Conservation (phyloP, 2,888 invertebrate genomes). For the Noctua janthina region DNA sequence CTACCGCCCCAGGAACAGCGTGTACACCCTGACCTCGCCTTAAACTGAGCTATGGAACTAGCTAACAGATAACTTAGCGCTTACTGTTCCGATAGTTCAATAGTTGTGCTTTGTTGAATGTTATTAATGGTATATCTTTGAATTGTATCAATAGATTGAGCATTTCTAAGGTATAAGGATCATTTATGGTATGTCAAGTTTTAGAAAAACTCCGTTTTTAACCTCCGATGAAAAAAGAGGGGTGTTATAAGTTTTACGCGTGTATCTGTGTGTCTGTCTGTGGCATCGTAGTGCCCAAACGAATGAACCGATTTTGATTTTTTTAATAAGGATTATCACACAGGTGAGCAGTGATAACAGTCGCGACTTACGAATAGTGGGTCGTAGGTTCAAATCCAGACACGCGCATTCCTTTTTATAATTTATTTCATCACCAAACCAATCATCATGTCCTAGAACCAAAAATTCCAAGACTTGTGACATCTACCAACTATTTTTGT, state of each 20-base stretch:
- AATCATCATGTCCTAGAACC: no score
- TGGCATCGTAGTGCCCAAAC: neutral
- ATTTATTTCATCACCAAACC: neutral
- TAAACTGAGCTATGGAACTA: neutral
- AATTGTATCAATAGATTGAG: neutral
- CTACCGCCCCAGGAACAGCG: neutral
- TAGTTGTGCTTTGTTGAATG: neutral
- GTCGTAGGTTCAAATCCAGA: neutral
- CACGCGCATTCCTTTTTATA: neutral
- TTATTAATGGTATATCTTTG: neutral
- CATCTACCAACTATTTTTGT: no score
- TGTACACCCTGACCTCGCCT: neutral
- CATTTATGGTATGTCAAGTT: neutral
- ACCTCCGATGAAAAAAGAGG: neutral
- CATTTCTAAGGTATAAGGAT: neutral
- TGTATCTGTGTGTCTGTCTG: neutral
- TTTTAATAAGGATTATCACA: neutral
- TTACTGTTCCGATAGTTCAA: conserved; percentile 7
- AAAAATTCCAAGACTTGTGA: no score
- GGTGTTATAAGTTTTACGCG: neutral
- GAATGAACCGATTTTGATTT: neutral
- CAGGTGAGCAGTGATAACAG: neutral
- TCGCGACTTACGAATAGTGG: neutral
- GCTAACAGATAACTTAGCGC: conserved; percentile 14
- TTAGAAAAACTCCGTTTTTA: neutral